These are phyloP conservation scores for Spialia ferax DNA, from an alignment of 2,888 invertebrate genomes.

Conservation along the genomic window DNA sequence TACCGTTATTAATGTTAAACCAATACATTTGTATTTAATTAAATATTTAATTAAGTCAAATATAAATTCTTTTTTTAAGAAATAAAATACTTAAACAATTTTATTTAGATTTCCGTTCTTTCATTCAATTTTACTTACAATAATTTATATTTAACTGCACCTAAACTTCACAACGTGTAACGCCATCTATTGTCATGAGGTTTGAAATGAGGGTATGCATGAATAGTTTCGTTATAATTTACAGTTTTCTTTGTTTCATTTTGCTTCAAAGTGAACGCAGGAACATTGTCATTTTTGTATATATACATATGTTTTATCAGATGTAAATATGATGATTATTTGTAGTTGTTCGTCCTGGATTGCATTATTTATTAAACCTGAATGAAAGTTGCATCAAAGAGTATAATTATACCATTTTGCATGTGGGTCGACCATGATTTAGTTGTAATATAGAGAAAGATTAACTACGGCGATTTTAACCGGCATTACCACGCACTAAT, in stretches of 20 bases:
- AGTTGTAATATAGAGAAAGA: conserved; percentile 31
- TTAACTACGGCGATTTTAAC: conserved; percentile 59
- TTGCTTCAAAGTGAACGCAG: too few species aligned
- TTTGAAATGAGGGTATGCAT: conserved; percentile 7
- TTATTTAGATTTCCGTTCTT: too few species aligned
- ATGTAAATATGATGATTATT: not conserved
- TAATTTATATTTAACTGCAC: too few species aligned
- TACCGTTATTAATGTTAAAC: too few species aligned
- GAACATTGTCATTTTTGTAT: too few species aligned
- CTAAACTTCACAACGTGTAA: not conserved
- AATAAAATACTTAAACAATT: too few species aligned
- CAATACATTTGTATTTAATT: too few species aligned
- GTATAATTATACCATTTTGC: conserved; percentile 15
- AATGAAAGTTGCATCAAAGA: not conserved
- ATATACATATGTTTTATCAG: not conserved
- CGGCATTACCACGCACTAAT: conserved; percentile 76
- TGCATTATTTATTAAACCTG: not conserved
- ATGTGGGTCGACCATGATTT: conserved; percentile 22
- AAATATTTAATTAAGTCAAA: too few species aligned
- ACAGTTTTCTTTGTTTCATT: not conserved
- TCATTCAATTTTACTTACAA: too few species aligned
- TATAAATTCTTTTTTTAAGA: too few species aligned
- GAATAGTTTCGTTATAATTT: not conserved
- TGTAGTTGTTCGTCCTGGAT: too few species aligned
- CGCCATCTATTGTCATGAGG: not conserved